Percentiles rank a stretch among this genome's conserved stretches.
Evolutionary conservation across 2,113 vertebrate species (phyloP).

Genomic region (Platichthys flesus): DNA sequence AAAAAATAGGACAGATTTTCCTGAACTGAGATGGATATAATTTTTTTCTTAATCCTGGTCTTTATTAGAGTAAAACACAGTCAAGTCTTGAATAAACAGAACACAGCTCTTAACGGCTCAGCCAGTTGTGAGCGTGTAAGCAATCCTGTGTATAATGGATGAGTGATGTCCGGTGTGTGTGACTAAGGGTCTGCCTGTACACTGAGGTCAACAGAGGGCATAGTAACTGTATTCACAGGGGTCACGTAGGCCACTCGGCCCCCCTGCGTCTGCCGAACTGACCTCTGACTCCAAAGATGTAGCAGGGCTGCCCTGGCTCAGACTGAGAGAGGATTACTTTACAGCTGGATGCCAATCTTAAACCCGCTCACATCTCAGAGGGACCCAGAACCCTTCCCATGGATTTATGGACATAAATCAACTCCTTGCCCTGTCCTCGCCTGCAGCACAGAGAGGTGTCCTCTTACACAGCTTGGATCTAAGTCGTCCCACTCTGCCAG

Average conservation of each 20-base stretch:
- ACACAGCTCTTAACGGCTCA: background rate
- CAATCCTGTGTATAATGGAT: slow-evolving; percentile 28
- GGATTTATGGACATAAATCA: slow-evolving; percentile 81
- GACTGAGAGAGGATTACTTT: slow-evolving; percentile 77
- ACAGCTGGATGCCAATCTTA: slow-evolving; percentile 77
- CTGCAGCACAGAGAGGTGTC: slow-evolving; percentile 64
- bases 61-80: slow-evolving; percentile 15
- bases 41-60: slow-evolving; percentile 10
- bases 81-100: slow-evolving; percentile 2
- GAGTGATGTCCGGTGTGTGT: slow-evolving; percentile 43
- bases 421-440: slow-evolving; percentile 65
- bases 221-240: slow-evolving; percentile 69
- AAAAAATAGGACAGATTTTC: slow-evolving; percentile 25
- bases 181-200: slow-evolving; percentile 35
- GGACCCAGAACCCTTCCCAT: slow-evolving; percentile 76
- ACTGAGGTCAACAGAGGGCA: slow-evolving; percentile 49
- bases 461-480: slow-evolving; percentile 67
- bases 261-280: slow-evolving; percentile 47
- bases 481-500: slow-evolving; percentile 55
- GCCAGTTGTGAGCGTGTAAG: background rate
- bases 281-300: slow-evolving; percentile 68
- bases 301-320: slow-evolving; percentile 58
- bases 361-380: slow-evolving; percentile 70
- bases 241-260: slow-evolving; percentile 46
- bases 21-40: slow-evolving; percentile 5